A percentile compares a stretch with the other conserved stretches of the same genome.
Conservation (phyloP, 2,113 vertebrate species). For the Gnathonemus echidnorhynchus region DNA sequence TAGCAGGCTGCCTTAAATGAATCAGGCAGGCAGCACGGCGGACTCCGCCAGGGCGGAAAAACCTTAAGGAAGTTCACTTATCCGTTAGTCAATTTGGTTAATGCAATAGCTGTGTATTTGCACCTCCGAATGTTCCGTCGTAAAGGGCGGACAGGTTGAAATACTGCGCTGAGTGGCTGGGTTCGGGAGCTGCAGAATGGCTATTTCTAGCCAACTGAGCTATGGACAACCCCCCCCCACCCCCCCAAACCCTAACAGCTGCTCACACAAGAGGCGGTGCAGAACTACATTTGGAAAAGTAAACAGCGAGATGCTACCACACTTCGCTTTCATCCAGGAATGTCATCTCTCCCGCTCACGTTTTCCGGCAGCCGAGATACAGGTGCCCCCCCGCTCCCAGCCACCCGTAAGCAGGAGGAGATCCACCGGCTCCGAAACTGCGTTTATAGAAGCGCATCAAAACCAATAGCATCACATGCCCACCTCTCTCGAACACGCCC, state of each 20-base stretch:
- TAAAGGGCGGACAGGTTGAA: constrained; percentile 55
- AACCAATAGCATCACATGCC: not conserved
- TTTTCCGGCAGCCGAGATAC: not conserved
- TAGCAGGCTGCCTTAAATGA: constrained; percentile 54
- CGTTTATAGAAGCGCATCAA: not conserved
- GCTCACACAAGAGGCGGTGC: constrained; percentile 34
- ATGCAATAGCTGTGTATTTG: constrained; percentile 69
- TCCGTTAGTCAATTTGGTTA: constrained; percentile 66
- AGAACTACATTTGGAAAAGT: constrained; percentile 44
- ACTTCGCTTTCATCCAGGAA: not conserved
- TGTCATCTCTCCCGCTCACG: not conserved
- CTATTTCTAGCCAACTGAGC: constrained; percentile 35
- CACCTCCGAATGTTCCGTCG: constrained; percentile 64
- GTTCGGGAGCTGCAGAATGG: not conserved
- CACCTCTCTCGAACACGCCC: not conserved
- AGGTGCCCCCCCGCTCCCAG: not conserved
- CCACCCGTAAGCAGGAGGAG: not conserved
- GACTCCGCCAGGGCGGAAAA: constrained; percentile 7
- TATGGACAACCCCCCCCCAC: constrained; percentile 11
- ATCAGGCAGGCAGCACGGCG: constrained; percentile 33
- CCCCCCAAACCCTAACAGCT: not conserved
- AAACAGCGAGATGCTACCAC: not conserved
- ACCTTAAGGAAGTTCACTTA: constrained; percentile 52
- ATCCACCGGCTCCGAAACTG: not conserved
- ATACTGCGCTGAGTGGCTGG: constrained; percentile 30